Conservation (phyloP, 2,797 vertebrate genomes). For the Pogonophryne albipinna region DNA sequence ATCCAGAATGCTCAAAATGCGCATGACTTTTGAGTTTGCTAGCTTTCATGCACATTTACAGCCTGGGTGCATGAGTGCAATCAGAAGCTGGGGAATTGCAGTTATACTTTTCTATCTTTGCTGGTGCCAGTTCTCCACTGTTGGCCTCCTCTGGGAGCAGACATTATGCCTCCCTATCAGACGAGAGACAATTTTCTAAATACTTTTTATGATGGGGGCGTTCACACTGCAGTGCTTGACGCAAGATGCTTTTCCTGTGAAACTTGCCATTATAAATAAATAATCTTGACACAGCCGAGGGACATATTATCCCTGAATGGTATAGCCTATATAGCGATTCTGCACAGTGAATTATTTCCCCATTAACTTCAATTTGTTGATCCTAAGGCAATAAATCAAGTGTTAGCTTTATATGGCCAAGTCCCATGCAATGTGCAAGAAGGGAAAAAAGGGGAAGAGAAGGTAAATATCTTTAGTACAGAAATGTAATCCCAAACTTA, state of each 20-base stretch:
- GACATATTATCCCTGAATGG: conserved; percentile 30
- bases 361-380: conserved; percentile 23
- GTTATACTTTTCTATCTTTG: conserved; percentile 33
- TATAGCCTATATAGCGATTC: conserved; percentile 19
- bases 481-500: conserved; percentile 22
- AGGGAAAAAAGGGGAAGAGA: conserved; percentile 16
- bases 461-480: conserved; percentile 59
- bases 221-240: conserved; percentile 44
- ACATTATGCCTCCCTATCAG: conserved; percentile 35
- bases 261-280: conserved; percentile 48
- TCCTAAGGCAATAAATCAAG: conserved; percentile 30
- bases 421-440: conserved; percentile 17
- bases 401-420: conserved; percentile 15
- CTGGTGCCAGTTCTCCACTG: conserved; percentile 30
- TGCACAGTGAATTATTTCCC: conserved; percentile 39
- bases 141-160: conserved; percentile 40
- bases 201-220: conserved; percentile 43
- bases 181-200: conserved; percentile 58
- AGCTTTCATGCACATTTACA: conserved; percentile 7
- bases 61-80: conserved; percentile 26
- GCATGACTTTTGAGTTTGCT: background rate
- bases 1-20: conserved; percentile 31
- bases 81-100: conserved; percentile 44
- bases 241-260: conserved; percentile 44
- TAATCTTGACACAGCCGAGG: conserved; percentile 39